Percentiles rank a stretch among this genome's conserved stretches.
Evolutionary conservation across 2,888 invertebrate species (phyloP).

Genomic region (Napeogenes sylphis): DNA sequence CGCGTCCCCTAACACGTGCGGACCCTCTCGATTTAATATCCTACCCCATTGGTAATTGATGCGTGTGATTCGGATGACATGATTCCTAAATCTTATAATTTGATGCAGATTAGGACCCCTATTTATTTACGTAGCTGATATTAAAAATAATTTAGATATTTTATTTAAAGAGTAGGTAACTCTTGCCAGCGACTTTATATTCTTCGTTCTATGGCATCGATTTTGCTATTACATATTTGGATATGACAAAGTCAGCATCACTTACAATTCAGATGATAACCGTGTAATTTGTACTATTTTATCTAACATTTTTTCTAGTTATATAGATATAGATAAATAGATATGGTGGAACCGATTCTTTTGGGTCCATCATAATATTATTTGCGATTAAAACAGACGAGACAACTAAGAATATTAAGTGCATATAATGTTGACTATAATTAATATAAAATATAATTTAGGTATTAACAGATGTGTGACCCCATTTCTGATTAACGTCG

Average conservation of each 20-base stretch:
- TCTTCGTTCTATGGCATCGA: too few species aligned
- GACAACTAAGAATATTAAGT: too few species aligned
- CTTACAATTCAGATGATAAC: too few species aligned
- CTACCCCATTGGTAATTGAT: constrained; percentile 60
- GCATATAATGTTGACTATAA: not conserved
- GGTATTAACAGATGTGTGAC: constrained; percentile 18
- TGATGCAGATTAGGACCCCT: constrained; percentile 54
- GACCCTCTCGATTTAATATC: constrained; percentile 47
- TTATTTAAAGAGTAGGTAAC: not conserved
- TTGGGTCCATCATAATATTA: too few species aligned
- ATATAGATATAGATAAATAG: too few species aligned
- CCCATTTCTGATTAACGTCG: not conserved
- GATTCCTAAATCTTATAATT: constrained; percentile 72
- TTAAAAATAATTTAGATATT: not conserved
- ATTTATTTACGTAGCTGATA: constrained; percentile 19
- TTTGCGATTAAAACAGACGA: too few species aligned
- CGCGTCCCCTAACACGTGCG: constrained; percentile 37
- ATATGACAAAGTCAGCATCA: too few species aligned
- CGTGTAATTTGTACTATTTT: too few species aligned
- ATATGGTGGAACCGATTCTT: too few species aligned
- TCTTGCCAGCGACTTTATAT: not conserved
- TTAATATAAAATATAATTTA: constrained; percentile 8
- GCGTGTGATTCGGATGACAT: constrained; percentile 71
- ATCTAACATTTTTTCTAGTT: too few species aligned
- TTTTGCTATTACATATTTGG: too few species aligned